Evolutionary conservation across 2,113 vertebrate genomes (phyloP), one percentile per base, ranked within the genome.

Genomic region (Sclerurus mexicanus): DNA sequence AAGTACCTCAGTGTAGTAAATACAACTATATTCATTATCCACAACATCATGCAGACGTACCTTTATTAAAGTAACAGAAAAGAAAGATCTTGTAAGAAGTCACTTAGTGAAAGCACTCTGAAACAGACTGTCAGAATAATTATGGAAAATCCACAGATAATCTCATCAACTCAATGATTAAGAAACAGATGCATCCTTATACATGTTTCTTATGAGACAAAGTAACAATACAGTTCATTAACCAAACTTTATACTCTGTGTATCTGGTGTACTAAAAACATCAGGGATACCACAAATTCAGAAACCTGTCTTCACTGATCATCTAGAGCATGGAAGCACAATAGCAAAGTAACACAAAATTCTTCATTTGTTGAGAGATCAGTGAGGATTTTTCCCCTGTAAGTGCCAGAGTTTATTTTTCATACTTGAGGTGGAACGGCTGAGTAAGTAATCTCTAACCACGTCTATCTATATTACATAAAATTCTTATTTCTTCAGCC

Each of bases 51-150:
- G 16, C 53, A 96, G 58, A 76, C 5, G 49, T 25, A 62, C 2
- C 35, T 95, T 96, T 82, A 95, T 62, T 91, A 37, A 86, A 85
- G 46, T 40, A 78, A 87, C 12, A 95, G 35, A 85, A 93, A 53
- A 74, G 13, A 83, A 77, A 59, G 33, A 47, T 89, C 91, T 82
- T 1, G 2, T 74, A 56, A 64, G 8, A 72, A 87, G 78, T 80
- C 62, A 83, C 62, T 90, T 66, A 33, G 44, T 56, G 53, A 80
- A 89, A 76, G 40, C 49, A 66, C 37, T 73, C 71, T 67, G 68
- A 85, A 95, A 82, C 37, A 85, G 35, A 58, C 37, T 66, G 28
- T 42, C 46, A 74, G 59, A 85, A 53, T 73, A 64, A 79, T 30
- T 66, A 82, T 2, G 31, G 49, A 85, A 94, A 93, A 85, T 23